These are phyloP conservation scores for Parnassius orleans DNA, from an alignment of 2,888 invertebrate genomes.

Conservation along the genomic window DNA sequence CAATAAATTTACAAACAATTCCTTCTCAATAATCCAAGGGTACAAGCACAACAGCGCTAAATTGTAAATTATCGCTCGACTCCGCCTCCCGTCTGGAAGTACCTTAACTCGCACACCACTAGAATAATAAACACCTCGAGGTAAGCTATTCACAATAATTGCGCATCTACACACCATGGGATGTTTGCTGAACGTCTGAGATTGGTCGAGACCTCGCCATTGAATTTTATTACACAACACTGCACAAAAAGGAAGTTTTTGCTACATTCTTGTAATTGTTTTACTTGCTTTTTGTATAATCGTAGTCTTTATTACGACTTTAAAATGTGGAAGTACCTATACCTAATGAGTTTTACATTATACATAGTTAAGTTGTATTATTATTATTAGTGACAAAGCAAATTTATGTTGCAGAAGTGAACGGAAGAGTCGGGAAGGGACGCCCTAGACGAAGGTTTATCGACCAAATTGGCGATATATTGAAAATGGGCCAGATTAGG, in stretches of 20 bases:
- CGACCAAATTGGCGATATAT: too few species aligned
- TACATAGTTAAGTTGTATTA: too few species aligned
- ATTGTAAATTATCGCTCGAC: constrained; percentile 1
- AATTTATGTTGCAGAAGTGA: too few species aligned
- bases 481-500: too few species aligned
- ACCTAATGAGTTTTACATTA: too few species aligned
- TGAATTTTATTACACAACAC: neutral
- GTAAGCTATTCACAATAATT: constrained; percentile 12
- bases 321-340: too few species aligned
- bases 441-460: too few species aligned
- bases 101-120: constrained; percentile 1
- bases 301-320: too few species aligned
- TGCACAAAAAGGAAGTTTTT: neutral
- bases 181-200: neutral
- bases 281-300: too few species aligned
- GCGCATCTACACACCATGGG: constrained; percentile 12
- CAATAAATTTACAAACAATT: neutral
- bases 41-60: neutral
- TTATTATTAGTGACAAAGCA: too few species aligned
- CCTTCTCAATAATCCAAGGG: neutral
- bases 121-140: constrained; percentile 12
- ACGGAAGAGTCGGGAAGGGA: too few species aligned
- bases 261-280: too few species aligned
- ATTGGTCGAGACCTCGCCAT: neutral
- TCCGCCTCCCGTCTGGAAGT: constrained; percentile 2